phyloP scores from a whole-genome alignment of 2,888 invertebrate species.

The Glyphotaelius pellucidus region DNA sequence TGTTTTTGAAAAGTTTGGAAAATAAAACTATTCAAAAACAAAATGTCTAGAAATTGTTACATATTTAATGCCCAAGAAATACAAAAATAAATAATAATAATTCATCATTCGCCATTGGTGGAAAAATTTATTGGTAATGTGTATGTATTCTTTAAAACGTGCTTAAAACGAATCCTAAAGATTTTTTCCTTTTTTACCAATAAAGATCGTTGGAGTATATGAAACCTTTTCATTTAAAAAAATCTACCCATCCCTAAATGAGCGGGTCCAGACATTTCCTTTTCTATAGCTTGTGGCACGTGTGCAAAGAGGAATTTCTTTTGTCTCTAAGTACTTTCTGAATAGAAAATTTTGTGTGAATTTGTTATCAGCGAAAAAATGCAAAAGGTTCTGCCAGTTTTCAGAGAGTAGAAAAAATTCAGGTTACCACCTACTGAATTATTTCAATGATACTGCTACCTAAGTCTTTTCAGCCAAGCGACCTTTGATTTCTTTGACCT shows the following conservation, averaged over 20 bases:
- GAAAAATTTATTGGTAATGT: too few relatives aligned
- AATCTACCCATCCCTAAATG: neutral
- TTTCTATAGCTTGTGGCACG: neutral
- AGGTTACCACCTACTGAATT: neutral
- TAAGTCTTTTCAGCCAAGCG: conserved; percentile 18
- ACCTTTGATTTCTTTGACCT: conserved; percentile 15
- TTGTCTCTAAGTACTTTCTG: neutral
- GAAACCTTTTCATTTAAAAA: conserved; percentile 16
- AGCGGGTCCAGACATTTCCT: neutral
- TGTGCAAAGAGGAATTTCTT: neutral
- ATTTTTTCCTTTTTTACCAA: neutral
- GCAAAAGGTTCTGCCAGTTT: conserved; percentile 16
- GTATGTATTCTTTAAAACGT: neutral
- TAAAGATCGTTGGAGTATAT: neutral
- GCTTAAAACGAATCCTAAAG: neutral
- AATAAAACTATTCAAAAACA: too few relatives aligned
- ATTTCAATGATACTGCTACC: conserved; percentile 19
- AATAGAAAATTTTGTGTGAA: conserved; percentile 33
- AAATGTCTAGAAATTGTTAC: too few relatives aligned
- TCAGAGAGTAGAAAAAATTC: conserved; percentile 7
- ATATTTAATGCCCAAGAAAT: too few relatives aligned
- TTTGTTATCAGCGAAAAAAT: conserved; percentile 31
- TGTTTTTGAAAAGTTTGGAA: too few relatives aligned
- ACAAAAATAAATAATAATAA: too few relatives aligned
- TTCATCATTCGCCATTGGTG: too few relatives aligned